Evolutionary conservation across 2,113 vertebrate species (phyloP), one percentile per base, ranked within the genome.

Genomic region (Tupaia chinensis): DNA sequence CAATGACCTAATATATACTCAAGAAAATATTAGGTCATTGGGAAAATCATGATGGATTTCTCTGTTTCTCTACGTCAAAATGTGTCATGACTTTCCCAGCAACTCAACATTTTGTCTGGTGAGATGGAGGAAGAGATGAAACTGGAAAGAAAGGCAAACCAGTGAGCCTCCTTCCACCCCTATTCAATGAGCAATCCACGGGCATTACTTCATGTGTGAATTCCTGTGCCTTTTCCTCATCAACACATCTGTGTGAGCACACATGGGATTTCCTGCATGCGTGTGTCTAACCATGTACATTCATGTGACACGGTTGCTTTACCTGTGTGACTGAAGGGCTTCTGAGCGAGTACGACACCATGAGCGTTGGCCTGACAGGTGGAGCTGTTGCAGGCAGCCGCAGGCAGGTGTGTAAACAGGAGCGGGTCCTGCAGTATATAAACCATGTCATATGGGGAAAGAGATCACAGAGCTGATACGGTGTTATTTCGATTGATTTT

Each of bases 401-500:
- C 76, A 96, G 72, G 83, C 56, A 58, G 94, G n/a, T 65, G n/a
- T 32, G 25, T n/a, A 66, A 66, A 91, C 82, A 69, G 97, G 83
- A 96, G 94, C 96, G 97, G 97, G 76, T 1, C 0, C 89, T 22
- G 29, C 96, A 94, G 98, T 97, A 82, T 97, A 97, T 97, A 97
- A 97, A 98, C 97, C 0, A 1, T 56, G 27, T 88, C 93, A 53
- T 27, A 20, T 0, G 5, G 98, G 96, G 97, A 97, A 97, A 94
- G 98, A 97, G 98, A 98, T 98, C 97, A 96, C 97, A 97, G 97
- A 95, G 96, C 97, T 94, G 98, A 97, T 98, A 95, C 68, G 61
- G 91, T 98, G 98, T 98, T 98, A 97, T 98, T 98, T 96, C 79
- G 58, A 98, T 98, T 98, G 98, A 98, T 99, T 98, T 96, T 98